These are phyloP conservation scores for Oryctes rhinoceros DNA, from an alignment of 1,140 invertebrate genomes.

Conservation along the genomic window DNA sequence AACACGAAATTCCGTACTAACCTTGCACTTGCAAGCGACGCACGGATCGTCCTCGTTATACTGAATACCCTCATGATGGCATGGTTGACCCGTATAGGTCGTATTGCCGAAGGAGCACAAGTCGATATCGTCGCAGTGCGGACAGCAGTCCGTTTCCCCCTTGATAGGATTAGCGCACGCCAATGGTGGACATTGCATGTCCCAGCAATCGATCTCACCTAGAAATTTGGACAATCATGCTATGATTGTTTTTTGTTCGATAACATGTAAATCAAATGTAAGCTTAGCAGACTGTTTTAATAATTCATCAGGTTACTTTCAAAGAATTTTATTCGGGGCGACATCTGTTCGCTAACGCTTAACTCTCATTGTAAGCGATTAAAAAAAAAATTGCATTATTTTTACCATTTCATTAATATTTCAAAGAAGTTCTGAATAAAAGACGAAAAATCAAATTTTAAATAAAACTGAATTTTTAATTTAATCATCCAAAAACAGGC, in stretches of 20 bases:
- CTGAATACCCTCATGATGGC: conserved; percentile 67
- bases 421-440: too few species aligned
- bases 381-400: too few species aligned
- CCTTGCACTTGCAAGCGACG: conserved; percentile 81
- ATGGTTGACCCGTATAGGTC: conserved; percentile 60
- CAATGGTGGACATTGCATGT: conserved; percentile 77
- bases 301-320: too few species aligned
- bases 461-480: too few species aligned
- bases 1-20: conserved; percentile 60
- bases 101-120: conserved; percentile 60
- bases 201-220: conserved; percentile 90
- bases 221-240: conserved; percentile 63
- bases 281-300: too few species aligned
- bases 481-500: too few species aligned
- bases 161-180: conserved; percentile 73
- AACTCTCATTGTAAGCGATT: too few species aligned
- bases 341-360: too few species aligned
- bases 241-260: neutral
- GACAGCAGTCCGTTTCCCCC: conserved; percentile 73
- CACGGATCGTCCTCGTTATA: conserved; percentile 75
- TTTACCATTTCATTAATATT: too few species aligned
- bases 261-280: too few species aligned
- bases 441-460: too few species aligned
- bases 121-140: conserved; percentile 75
- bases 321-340: too few species aligned